A percentile compares a stretch with the other conserved stretches of the same genome.
phyloP scores from a whole-genome alignment of 2,797 vertebrate genomes.

The Siniperca scherzeri region DNA sequence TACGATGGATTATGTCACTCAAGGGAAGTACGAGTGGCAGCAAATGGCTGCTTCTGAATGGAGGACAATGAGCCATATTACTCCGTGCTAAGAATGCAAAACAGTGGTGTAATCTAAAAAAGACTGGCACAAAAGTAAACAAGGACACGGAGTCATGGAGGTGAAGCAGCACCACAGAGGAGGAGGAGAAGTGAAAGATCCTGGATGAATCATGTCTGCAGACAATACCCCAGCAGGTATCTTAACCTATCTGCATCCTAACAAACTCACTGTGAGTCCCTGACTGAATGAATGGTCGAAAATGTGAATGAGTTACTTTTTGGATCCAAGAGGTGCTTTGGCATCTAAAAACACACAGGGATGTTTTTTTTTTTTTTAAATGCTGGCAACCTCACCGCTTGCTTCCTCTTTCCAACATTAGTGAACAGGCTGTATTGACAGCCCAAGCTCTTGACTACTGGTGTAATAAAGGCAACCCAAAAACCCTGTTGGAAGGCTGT shows the following conservation, averaged over 20 bases:
- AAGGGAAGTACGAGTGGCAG: conserved; percentile 7
- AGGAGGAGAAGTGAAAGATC: conserved; percentile 13
- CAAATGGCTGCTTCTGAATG: conserved; percentile 13
- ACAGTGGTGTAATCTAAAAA: conserved; percentile 23
- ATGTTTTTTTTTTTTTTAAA: conserved; percentile 4
- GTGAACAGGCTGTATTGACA: conserved; percentile 1
- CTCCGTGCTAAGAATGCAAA: conserved; percentile 7
- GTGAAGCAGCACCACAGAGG: conserved; percentile 12
- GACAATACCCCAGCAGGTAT: conserved; percentile 19
- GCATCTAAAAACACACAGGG: neutral
- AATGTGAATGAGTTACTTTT: neutral
- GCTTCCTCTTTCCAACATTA: neutral
- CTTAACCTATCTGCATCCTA: neutral
- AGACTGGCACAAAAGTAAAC: conserved; percentile 23
- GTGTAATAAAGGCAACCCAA: neutral
- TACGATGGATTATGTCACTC: conserved; percentile 15
- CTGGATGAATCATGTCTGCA: conserved; percentile 31
- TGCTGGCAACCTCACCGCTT: conserved; percentile 4
- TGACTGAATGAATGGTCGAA: neutral
- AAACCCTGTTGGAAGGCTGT: neutral
- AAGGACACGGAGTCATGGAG: conserved; percentile 10
- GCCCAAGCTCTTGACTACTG: conserved; percentile 1
- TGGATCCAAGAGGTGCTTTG: neutral
- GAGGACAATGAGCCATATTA: conserved; percentile 17
- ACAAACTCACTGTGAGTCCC: neutral